These are phyloP conservation scores for Astropecten irregularis DNA, from an alignment of 53 echinoderm and acorn worm species.

Conservation along the genomic window DNA sequence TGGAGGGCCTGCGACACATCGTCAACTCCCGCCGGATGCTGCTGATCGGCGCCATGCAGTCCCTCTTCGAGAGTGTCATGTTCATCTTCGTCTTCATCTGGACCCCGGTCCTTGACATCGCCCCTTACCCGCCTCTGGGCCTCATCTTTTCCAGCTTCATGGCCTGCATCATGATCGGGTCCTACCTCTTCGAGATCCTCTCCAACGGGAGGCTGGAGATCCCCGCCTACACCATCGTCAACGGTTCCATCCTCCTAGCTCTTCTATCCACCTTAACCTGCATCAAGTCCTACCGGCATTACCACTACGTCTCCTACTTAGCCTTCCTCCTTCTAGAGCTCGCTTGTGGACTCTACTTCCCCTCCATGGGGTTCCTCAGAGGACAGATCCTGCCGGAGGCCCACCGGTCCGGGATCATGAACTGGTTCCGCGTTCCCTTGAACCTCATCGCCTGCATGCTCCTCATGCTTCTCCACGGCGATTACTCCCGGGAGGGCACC, in stretches of 20 bases:
- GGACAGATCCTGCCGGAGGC: constrained; percentile 81
- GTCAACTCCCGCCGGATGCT: constrained; percentile 68
- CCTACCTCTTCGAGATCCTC: constrained; percentile 79
- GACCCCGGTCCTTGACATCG: constrained; percentile 86
- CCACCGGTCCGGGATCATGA: constrained; percentile 91
- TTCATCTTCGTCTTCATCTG: constrained; percentile 99
- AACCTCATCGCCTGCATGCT: constrained; percentile 92
- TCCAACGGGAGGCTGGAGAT: constrained; percentile 14
- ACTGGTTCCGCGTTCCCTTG: constrained; percentile 97
- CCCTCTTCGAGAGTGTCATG: constrained; percentile 97
- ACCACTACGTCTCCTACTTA: constrained; percentile 72
- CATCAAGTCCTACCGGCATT: constrained; percentile 69
- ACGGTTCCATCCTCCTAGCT: constrained; percentile 75
- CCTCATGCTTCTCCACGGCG: constrained; percentile 92
- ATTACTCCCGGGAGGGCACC: constrained; percentile 78
- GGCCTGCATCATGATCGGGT: constrained; percentile 99
- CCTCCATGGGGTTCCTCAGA: constrained; percentile 93
- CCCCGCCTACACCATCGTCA: constrained; percentile 74
- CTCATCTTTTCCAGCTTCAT: constrained; percentile 93
- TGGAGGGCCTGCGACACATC: constrained; percentile 84
- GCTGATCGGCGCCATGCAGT: constrained; percentile 96
- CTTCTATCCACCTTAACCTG: constrained; percentile 73
- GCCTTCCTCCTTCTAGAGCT: constrained; percentile 89
- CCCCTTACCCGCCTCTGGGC: constrained; percentile 76
- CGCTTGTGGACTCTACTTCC: constrained; percentile 95